Percentiles rank a stretch among this genome's conserved stretches.
Conservation (phyloP, 2,888 invertebrate species). For the Dasysyrphus tricinctus region DNA sequence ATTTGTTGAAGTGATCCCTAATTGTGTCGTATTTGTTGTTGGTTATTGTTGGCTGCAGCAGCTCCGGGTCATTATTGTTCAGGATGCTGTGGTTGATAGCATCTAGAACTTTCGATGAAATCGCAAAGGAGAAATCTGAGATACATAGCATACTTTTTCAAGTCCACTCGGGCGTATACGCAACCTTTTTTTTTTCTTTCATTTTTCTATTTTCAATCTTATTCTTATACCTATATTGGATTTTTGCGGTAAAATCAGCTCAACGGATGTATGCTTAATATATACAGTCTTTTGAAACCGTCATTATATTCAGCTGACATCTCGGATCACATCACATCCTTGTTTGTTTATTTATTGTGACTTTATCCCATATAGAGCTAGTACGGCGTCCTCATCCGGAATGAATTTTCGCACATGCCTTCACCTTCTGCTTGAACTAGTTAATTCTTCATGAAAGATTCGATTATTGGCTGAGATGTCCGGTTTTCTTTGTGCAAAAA, state of each 20-base stretch:
- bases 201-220: conserved; percentile 3
- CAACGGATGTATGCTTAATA: conserved; percentile 41
- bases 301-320: neutral
- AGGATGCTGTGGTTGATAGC: conserved; percentile 18
- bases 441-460: conserved; percentile 24
- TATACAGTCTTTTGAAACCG: conserved; percentile 29
- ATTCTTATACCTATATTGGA: conserved; percentile 9
- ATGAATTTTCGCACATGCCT: conserved; percentile 44
- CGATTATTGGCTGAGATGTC: conserved; percentile 23
- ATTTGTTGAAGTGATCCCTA: conserved; percentile 44
- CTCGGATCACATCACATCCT: conserved; percentile 33
- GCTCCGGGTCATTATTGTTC: conserved; percentile 50
- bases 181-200: conserved; percentile 40
- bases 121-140: conserved; percentile 54
- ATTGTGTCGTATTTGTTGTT: conserved; percentile 53
- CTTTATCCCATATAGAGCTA: conserved; percentile 17
- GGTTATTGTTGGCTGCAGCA: conserved; percentile 22
- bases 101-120: conserved; percentile 67
- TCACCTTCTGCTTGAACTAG: conserved; percentile 38
- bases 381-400: conserved; percentile 32
- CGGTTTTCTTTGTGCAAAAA: conserved; percentile 12
- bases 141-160: conserved; percentile 25
- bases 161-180: conserved; percentile 66
- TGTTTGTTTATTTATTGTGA: conserved; percentile 39
- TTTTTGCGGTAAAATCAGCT: conserved; percentile 50